Base-by-base conservation (phyloP, 2,888 invertebrate genomes). In the Himalopsyche tibetana region DNA sequence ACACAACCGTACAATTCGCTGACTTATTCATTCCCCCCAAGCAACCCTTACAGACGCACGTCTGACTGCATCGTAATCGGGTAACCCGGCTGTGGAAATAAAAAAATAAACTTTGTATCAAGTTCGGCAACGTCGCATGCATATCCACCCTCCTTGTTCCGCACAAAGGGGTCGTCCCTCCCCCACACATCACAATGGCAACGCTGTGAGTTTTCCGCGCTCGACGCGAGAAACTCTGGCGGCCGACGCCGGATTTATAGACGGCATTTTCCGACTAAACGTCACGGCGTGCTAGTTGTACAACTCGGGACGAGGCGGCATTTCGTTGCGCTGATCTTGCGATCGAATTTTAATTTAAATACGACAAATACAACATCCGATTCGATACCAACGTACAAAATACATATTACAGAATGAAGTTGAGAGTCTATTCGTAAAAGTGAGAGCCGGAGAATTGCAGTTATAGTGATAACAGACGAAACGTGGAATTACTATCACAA, bases 71-170 rank as follows among this genome's bases (percentile, higher is more conserved):
- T 79, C 84, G 87, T 82, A 79, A 87, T 85, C 87, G 86, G 69
- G 51, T 82, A 86, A 84, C 85, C 85, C 86, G 55, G 55, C 69
- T 40, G 42, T 63, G 69, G 42, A 83, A 84, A 63, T 55, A 86
- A 81, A 84, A 85, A 83, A 87, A 88, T 74, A 87, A 82, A 69
- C 79, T 84, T 63, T 63, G 55, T 63, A 42, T n/a, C 83, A 85
- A 82, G 86, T 87, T 88, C 84, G 88, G 88, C 88, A 88, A 88
- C 88, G 87, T 84, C 87, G 86, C 88, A 74, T 88, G 88, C 88
- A 88, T 82, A 82, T 84, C 87, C 79, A 84, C 85, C 87, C 85
- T 51, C 63, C 56, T 40, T 82, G 69, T 74, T 51, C 82, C 69
- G 85, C 79, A 85, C 55, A 82, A 40, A 55, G 82, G 63, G 63